These are phyloP conservation scores for Nasalis larvatus DNA, from an alignment of 2,113 vertebrate genomes.

Conservation along the genomic window DNA sequence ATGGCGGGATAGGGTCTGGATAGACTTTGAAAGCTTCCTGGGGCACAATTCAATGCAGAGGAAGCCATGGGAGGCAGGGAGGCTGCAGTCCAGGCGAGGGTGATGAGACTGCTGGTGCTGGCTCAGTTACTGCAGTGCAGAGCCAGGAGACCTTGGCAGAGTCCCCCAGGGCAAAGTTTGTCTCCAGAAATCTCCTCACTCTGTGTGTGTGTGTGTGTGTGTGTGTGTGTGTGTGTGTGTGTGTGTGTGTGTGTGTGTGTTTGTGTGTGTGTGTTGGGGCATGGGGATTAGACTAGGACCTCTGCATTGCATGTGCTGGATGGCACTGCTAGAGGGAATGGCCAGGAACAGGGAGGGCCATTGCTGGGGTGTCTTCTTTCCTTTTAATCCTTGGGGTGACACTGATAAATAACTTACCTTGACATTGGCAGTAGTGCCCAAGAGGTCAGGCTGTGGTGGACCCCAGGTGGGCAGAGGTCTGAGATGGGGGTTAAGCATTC, in stretches of 20 bases:
- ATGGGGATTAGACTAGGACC: not conserved
- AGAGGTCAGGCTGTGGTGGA: not conserved
- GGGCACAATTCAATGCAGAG: not conserved
- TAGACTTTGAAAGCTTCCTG: not conserved
- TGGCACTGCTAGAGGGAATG: too few species aligned
- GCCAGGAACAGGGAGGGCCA: too few species aligned
- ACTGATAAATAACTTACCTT: not conserved
- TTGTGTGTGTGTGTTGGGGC: too few species aligned
- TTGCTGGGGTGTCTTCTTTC: not conserved
- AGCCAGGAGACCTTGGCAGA: not conserved
- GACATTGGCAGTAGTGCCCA: rapidly evolving
- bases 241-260: not conserved
- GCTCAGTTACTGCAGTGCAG: not conserved
- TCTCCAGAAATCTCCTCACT: not conserved
- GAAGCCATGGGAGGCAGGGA: not conserved
- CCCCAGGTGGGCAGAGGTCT: not conserved
- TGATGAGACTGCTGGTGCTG: not conserved
- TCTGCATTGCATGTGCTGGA: not conserved
- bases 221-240: not conserved
- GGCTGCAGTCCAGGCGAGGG: not conserved
- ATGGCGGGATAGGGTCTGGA: too few species aligned
- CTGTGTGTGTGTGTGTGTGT: not conserved
- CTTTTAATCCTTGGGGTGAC: not conserved
- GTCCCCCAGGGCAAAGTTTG: not conserved
- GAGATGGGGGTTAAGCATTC: not conserved